Conservation (phyloP, 2,113 vertebrate genomes). For the Phrynocephalus versicolor region DNA sequence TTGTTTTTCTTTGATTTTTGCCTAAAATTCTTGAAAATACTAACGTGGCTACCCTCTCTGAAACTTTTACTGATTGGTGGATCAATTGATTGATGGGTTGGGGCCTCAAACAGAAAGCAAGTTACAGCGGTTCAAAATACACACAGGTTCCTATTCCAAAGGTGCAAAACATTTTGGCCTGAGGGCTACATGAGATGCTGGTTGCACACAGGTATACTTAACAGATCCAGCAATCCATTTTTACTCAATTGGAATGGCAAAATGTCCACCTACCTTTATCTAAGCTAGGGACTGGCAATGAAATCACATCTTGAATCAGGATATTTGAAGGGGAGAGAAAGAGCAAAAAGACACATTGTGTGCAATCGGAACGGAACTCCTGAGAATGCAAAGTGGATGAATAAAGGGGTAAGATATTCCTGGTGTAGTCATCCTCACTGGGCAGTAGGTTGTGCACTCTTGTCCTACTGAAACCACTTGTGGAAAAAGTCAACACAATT, state of each 20-base stretch:
- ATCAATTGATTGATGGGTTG: too few relatives aligned
- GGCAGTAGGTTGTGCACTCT: too few relatives aligned
- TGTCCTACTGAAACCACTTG: background rate
- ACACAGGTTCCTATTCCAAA: too few relatives aligned
- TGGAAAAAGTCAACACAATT: too few relatives aligned
- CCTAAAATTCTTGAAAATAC: too few relatives aligned
- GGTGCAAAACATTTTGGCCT: too few relatives aligned
- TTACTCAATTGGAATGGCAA: background rate
- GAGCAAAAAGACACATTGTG: background rate
- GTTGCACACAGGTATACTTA: background rate
- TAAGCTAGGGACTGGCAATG: background rate
- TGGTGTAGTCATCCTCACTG: background rate
- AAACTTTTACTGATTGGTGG: too few relatives aligned
- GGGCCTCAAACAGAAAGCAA: too few relatives aligned
- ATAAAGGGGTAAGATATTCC: background rate
- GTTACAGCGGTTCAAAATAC: too few relatives aligned
- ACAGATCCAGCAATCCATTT: background rate
- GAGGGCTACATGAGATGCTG: too few relatives aligned
- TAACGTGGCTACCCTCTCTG: too few relatives aligned
- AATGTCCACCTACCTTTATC: background rate
- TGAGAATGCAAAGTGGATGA: background rate
- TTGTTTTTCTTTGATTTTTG: too few relatives aligned
- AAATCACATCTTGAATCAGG: background rate
- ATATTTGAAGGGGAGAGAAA: background rate
- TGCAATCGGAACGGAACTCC: background rate